A percentile compares a stretch with the other conserved stretches of the same genome.
Conservation (phyloP, 2,113 vertebrate species). For the Phaethon lepturus region DNA sequence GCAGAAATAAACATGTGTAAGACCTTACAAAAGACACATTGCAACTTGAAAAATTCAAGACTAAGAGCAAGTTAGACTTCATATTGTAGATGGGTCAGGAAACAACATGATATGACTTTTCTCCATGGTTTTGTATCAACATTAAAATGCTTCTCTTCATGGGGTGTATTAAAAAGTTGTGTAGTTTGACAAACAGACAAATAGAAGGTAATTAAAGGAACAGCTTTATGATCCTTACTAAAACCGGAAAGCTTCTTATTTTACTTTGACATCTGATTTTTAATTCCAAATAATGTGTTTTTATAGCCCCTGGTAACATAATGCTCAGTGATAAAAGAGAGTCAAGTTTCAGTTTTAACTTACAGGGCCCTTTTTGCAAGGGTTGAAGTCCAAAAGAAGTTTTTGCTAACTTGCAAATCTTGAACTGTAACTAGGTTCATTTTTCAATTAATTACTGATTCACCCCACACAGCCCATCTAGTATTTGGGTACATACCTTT, state of each 20-base stretch:
- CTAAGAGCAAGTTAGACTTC: background rate
- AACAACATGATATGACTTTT: background rate
- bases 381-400: background rate
- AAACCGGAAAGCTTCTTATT: background rate
- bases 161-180: background rate
- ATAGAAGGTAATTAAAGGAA: background rate
- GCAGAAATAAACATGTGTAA: background rate
- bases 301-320: background rate
- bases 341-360: background rate
- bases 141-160: background rate
- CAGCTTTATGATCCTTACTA: background rate
- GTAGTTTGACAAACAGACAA: background rate
- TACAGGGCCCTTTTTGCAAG: background rate
- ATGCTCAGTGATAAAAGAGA: background rate
- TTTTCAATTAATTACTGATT: background rate
- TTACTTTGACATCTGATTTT: background rate
- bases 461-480: background rate
- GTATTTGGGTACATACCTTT: background rate
- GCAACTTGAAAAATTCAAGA: background rate
- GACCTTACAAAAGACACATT: background rate
- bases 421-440: background rate
- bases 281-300: background rate
- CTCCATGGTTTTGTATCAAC: background rate
- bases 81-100: background rate
- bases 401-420: conserved; percentile 5